Percentiles rank a stretch among this genome's conserved stretches.
Evolutionary conservation across 2,113 vertebrate genomes (phyloP).

Genomic region (Nesoenas mayeri): DNA sequence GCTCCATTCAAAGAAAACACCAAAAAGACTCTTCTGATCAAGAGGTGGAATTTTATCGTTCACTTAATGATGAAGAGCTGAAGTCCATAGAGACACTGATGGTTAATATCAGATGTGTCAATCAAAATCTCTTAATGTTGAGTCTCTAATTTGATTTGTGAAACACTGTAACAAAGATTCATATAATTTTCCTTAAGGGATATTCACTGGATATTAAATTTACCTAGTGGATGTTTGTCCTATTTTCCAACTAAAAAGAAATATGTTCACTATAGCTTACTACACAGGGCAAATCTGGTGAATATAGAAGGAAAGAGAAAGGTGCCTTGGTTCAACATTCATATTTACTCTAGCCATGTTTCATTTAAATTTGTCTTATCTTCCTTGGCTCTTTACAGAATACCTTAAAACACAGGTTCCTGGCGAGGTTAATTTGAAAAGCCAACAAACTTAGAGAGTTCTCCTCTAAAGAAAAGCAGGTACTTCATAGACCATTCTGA

Average conservation of each 20-base stretch:
- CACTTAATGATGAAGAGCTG: background rate
- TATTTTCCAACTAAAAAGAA: background rate
- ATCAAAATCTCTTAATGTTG: conserved; percentile 61
- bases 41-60: conserved; percentile 35
- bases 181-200: conserved; percentile 60
- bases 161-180: conserved; percentile 57
- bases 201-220: conserved; percentile 37
- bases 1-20: background rate
- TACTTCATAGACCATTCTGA: background rate
- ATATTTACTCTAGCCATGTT: background rate
- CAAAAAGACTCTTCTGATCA: background rate
- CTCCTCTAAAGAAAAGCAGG: background rate
- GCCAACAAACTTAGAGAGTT: background rate
- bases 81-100: conserved; percentile 22
- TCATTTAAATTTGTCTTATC: background rate
- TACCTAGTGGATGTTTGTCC: conserved; percentile 42
- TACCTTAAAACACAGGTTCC: background rate
- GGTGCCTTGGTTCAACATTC: background rate
- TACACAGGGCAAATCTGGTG: background rate
- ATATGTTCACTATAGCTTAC: background rate
- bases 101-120: conserved; percentile 55
- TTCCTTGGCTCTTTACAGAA: background rate
- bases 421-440: background rate
- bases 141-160: conserved; percentile 60
- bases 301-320: background rate